Base-by-base conservation (phyloP, 2,888 invertebrate species). In the Schizotus pectinicornis region DNA sequence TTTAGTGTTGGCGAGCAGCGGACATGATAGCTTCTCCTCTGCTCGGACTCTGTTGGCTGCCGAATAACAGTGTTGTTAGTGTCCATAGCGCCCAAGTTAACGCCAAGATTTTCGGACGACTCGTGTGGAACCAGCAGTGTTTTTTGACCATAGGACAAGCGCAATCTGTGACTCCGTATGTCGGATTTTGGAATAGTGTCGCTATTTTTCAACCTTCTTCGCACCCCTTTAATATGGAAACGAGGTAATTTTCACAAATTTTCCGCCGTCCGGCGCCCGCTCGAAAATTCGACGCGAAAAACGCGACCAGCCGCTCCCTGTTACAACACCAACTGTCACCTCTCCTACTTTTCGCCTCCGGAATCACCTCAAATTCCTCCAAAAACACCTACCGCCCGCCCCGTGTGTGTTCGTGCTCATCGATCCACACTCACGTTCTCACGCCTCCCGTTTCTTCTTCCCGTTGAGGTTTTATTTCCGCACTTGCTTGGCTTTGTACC, bases 1-100 rank as follows among this genome's bases (percentile, higher is more conserved):
- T 77, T 77, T 79, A 78, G 77, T 79, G 74, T 73, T 76, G 76
- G 74, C 74, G 74, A 74, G 75, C 78, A 79, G 77, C 80, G 80
- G 80, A 79, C 80, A 79, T 80, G 79, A 77, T 82, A 79, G 78
- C 81, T 80, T 77, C 81, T 79, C 81, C 81, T 77, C 74, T 77
- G 74, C 76, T 77, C 77, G 77, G 79, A 76, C 75, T 77, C 72
- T 77, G 78, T 76, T 77, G 77, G 77, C 74, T 77, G 75, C 74
- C 78, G 70, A 79, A 81, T 81, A 79, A 79, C 77, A 78, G 72
- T 77, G 79, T 75, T 77, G 78, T 78, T 55, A 67, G 69, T 68
- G 68, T 68, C 56, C 65, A 67, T 54, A 68, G 64, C 55, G 59
- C 48, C 51, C 63, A 68, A 58, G 63, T 59, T 56, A 39, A 13